These are phyloP conservation scores for Poeciliopsis gracilis DNA, from an alignment of 2,797 vertebrate genomes.

Conservation along the genomic window DNA sequence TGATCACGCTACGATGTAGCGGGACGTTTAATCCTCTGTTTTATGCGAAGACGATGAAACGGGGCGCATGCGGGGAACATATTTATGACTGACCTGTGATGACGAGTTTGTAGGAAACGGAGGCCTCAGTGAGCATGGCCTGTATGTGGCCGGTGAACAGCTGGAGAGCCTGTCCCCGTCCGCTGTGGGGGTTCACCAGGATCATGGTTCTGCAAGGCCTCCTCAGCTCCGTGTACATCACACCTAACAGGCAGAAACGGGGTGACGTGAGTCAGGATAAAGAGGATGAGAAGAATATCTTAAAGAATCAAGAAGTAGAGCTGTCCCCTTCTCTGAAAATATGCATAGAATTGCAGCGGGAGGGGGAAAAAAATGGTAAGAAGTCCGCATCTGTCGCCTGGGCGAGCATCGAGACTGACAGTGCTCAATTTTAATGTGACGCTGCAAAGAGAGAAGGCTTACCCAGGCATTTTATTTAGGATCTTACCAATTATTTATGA, in stretches of 20 bases:
- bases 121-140: constrained; percentile 87
- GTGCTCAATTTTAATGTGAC: constrained; percentile 37
- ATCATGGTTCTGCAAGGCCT: constrained; percentile 84
- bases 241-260: constrained; percentile 69
- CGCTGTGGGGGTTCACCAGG: constrained; percentile 90
- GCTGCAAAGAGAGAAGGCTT: constrained; percentile 23
- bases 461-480: constrained; percentile 22
- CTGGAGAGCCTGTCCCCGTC: constrained; percentile 85
- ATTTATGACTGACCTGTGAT: constrained; percentile 84
- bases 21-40: constrained; percentile 39
- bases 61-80: constrained; percentile 6
- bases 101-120: constrained; percentile 82
- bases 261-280: background rate
- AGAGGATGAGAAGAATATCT: constrained; percentile 13
- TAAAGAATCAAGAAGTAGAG: constrained; percentile 31
- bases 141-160: constrained; percentile 86
- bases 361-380: constrained; percentile 1
- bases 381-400: constrained; percentile 26
- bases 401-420: constrained; percentile 33
- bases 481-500: constrained; percentile 41
- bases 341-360: constrained; percentile 13
- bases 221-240: constrained; percentile 72
- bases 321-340: constrained; percentile 6
- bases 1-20: constrained; percentile 14
- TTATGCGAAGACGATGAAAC: constrained; percentile 19